A percentile compares a stretch with the other conserved stretches of the same genome.
These are phyloP conservation scores for Caenorhabditis briggsae DNA, from an alignment of 1,140 invertebrate species.

Conservation along the genomic window DNA sequence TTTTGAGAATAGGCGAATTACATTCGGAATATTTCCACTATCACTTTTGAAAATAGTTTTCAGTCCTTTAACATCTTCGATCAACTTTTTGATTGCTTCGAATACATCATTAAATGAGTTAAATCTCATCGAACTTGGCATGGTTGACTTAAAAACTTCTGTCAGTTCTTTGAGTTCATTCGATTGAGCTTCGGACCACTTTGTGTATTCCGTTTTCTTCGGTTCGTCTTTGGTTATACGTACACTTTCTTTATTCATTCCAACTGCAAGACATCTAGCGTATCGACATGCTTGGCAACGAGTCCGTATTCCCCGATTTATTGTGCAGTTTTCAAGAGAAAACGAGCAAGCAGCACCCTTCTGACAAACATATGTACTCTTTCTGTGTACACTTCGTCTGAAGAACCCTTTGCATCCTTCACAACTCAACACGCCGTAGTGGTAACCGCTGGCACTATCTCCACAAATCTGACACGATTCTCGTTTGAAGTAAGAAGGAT, in stretches of 20 bases:
- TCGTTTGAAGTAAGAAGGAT: not conserved
- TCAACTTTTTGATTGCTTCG: constrained; percentile 1
- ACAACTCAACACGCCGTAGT: constrained; percentile 82
- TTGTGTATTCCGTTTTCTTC: not conserved
- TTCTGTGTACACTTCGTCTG: constrained; percentile 4
- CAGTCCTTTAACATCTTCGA: not conserved
- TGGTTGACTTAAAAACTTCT: not conserved
- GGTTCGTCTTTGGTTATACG: not conserved
- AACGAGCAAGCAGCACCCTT: constrained; percentile 12
- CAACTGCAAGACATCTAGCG: not conserved
- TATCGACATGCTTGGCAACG: constrained; percentile 32
- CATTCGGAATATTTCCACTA: not conserved
- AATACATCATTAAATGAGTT: not conserved
- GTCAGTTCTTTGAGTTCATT: not conserved
- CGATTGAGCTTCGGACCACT: not conserved
- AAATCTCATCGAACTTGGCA: not conserved
- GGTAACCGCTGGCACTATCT: constrained; percentile 82
- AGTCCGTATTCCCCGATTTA: not conserved
- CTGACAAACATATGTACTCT: not conserved
- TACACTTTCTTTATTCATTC: constrained; percentile 21
- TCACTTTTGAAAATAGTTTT: not conserved
- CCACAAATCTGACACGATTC: constrained; percentile 82
- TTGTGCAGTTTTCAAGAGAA: not conserved
- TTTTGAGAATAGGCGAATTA: not conserved
- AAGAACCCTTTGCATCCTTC: constrained; percentile 81